Evolutionary conservation across 2,888 invertebrate species (phyloP).

Genomic region (Drosophila histrio): DNA sequence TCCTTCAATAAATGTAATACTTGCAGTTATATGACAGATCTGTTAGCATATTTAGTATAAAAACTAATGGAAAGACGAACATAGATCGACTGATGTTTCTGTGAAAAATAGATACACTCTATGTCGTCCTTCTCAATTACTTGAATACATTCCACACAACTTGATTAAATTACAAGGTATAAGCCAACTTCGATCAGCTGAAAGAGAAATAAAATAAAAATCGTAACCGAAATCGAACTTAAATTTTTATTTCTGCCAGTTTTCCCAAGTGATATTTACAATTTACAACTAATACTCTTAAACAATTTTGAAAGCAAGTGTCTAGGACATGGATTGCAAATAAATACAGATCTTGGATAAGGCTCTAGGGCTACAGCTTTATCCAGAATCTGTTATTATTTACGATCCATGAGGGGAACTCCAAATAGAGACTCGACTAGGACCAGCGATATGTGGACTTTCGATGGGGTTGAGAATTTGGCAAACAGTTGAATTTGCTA

Average conservation of each 20-base stretch:
- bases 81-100: too few relatives aligned
- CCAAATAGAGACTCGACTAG: background rate
- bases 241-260: constrained; percentile 16
- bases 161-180: too few relatives aligned
- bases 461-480: background rate
- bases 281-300: background rate
- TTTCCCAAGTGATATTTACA: background rate
- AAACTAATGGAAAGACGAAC: too few relatives aligned
- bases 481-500: background rate
- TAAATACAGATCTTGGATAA: constrained; percentile 15
- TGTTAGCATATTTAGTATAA: too few relatives aligned
- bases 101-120: too few relatives aligned
- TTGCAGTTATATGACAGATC: too few relatives aligned
- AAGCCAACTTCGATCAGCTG: too few relatives aligned
- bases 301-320: background rate
- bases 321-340: constrained; percentile 2
- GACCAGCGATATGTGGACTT: background rate
- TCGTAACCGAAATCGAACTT: background rate
- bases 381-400: constrained; percentile 5
- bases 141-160: too few relatives aligned
- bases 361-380: background rate
- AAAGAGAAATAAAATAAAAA: background rate
- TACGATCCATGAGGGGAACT: background rate
- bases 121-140: too few relatives aligned
- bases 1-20: too few relatives aligned